A percentile compares a stretch with the other conserved stretches of the same genome.
These are phyloP conservation scores for Myotis vivesi DNA, from an alignment of 2,797 vertebrate species.

Conservation along the genomic window DNA sequence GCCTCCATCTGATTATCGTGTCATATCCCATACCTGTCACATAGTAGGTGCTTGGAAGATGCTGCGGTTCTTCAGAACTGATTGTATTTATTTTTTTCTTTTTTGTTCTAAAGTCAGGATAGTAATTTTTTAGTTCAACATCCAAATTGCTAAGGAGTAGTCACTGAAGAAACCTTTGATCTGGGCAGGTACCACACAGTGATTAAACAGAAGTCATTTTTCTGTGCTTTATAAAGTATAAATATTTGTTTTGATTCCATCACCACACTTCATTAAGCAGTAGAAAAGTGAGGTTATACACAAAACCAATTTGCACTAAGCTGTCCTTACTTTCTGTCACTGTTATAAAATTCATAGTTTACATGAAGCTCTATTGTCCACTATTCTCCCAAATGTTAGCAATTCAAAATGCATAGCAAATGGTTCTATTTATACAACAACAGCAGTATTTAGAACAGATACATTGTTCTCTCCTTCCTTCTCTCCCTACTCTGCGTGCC, in stretches of 20 bases:
- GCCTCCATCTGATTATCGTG: background rate
- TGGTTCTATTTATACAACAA: slow-evolving; percentile 78
- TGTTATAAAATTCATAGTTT: slow-evolving; percentile 82
- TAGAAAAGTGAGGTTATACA: slow-evolving; percentile 72
- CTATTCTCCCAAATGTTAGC: slow-evolving; percentile 75
- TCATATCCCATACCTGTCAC: background rate
- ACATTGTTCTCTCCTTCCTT: background rate
- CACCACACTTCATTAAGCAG: slow-evolving; percentile 77
- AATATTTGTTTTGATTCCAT: slow-evolving; percentile 80
- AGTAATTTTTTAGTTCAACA: background rate
- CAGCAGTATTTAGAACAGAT: slow-evolving; percentile 51
- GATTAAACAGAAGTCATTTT: slow-evolving; percentile 75
- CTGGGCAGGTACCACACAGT: slow-evolving; percentile 30
- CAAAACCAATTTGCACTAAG: slow-evolving; percentile 74
- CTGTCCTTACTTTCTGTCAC: slow-evolving; percentile 76
- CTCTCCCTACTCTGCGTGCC: background rate
- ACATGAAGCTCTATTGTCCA: slow-evolving; percentile 73
- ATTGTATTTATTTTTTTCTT: background rate
- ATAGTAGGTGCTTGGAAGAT: background rate
- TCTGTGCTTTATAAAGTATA: slow-evolving; percentile 73
- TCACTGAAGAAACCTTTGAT: slow-evolving; percentile 57
- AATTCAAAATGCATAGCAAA: slow-evolving; percentile 59
- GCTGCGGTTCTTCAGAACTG: background rate
- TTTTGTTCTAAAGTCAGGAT: background rate
- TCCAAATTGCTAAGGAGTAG: slow-evolving; percentile 44